A percentile compares a stretch with the other conserved stretches of the same genome.
phyloP scores from a whole-genome alignment of 2,113 vertebrate genomes.

The Cynocephalus volans region DNA sequence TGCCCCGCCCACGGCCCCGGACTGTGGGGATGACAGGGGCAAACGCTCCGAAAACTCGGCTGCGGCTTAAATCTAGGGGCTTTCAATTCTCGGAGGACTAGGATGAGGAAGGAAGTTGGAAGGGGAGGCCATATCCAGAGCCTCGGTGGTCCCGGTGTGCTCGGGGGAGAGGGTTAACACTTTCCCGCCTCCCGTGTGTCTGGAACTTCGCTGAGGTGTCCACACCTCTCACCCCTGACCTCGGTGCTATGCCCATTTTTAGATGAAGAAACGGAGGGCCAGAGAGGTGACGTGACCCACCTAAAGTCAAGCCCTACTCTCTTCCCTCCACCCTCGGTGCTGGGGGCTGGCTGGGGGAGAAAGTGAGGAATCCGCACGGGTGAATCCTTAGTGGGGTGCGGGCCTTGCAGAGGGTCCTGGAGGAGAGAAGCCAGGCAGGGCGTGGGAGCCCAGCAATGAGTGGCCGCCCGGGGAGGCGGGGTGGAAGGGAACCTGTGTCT shows the following conservation, averaged over 20 bases:
- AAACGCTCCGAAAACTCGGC: background rate
- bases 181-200: background rate
- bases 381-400: background rate
- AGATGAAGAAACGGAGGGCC: constrained; percentile 1
- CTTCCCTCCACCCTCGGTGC: background rate
- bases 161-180: background rate
- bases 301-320: background rate
- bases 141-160: rapidly evolving
- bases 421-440: background rate
- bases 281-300: background rate
- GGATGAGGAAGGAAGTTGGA: background rate
- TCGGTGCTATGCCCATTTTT: background rate
- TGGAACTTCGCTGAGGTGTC: background rate
- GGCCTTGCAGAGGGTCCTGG: background rate
- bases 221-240: background rate
- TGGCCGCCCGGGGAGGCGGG: background rate
- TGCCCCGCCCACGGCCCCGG: background rate
- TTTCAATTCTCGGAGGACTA: no score
- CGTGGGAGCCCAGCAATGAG: background rate
- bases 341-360: no score
- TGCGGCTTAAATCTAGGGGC: background rate
- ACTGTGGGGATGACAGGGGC: background rate
- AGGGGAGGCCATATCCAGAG: background rate
- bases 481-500: background rate
- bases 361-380: background rate